Evolutionary conservation across 2,797 vertebrate species (phyloP).

Genomic region (Amniataba percoides): DNA sequence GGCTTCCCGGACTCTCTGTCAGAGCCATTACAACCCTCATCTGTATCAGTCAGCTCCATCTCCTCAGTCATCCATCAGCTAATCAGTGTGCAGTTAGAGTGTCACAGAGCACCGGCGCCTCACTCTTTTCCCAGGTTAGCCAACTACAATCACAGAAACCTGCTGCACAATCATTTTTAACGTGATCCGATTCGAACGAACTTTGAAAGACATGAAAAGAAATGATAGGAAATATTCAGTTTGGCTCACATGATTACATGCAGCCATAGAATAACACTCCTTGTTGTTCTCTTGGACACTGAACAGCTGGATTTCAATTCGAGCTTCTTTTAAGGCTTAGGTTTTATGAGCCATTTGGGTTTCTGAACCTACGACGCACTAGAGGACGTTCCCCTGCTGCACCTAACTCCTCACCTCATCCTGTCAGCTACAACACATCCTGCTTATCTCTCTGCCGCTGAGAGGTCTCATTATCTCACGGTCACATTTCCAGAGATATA

Average conservation of each 20-base stretch:
- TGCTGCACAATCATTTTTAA: constrained; percentile 17
- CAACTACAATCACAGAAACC: constrained; percentile 17
- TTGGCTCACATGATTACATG: background rate
- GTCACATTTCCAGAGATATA: background rate
- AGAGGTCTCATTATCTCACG: constrained; percentile 1
- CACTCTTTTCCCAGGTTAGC: constrained; percentile 27
- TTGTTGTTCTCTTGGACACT: background rate
- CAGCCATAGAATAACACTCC: too few relatives aligned
- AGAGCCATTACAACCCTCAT: constrained; percentile 68
- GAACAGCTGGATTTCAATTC: background rate
- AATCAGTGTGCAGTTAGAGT: constrained; percentile 41
- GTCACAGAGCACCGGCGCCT: constrained; percentile 14
- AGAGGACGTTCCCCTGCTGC: background rate
- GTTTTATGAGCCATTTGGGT: background rate
- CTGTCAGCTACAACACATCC: background rate
- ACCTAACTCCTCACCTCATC: background rate
- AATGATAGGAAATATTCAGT: background rate
- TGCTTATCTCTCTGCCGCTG: background rate
- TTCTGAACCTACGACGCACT: background rate
- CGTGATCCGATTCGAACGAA: background rate
- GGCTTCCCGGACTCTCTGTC: constrained; percentile 42
- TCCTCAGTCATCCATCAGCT: constrained; percentile 70
- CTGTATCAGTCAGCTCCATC: constrained; percentile 71
- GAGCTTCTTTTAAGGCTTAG: background rate
- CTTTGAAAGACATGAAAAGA: background rate